Evolutionary conservation across 2,888 invertebrate genomes (phyloP), one percentile per base, ranked within the genome.

Genomic region (Argynnis bischoffii): DNA sequence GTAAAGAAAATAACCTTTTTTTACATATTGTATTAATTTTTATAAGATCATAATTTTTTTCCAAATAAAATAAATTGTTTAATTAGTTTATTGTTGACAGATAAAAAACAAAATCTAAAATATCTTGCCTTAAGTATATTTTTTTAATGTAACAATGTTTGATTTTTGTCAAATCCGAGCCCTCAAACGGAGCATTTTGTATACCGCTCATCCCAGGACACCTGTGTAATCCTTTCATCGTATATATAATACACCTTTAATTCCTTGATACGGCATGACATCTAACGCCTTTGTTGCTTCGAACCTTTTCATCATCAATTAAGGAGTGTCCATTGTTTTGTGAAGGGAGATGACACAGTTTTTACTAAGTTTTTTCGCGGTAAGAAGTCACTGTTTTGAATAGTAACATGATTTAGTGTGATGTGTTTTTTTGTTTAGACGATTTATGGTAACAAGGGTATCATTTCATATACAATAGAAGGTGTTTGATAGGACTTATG

Each of bases 211-310:
- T 76, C 72, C 71, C 78, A 81, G 85, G 84, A 87, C 92, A 92
- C 92, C 92, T 92, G 92, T 92, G 90, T 91, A 91, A 92, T 87
- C 92, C 90, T 89, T 91, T 90, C 90, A 90, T 81, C 85, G 79
- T 72, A 63, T 76, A 48, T 47, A 92, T 92, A 92, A 92, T 92
- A 87, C 89, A 83, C 82, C 87, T 87, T 90, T 92, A 92, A 92
- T 92, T 88, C 88, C 83, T 87, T 92, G 92, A 92, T 92, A 90
- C 82, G 84, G 87, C 91, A 85, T 91, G 92, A 91, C 92, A 90
- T 87, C 87, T 88, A 85, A 82, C 86, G 87, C 89, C 79, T 87
- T 92, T 92, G 90, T 92, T 77, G 75, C 78, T 79, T 74, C 78
- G 75, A 78, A 77, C 82, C 84, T 82, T 87, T 86, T 84, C 83